A percentile compares a stretch with the other conserved stretches of the same genome.
phyloP scores from a whole-genome alignment of 2,797 vertebrate genomes.

The Gallinago nigripennis region DNA sequence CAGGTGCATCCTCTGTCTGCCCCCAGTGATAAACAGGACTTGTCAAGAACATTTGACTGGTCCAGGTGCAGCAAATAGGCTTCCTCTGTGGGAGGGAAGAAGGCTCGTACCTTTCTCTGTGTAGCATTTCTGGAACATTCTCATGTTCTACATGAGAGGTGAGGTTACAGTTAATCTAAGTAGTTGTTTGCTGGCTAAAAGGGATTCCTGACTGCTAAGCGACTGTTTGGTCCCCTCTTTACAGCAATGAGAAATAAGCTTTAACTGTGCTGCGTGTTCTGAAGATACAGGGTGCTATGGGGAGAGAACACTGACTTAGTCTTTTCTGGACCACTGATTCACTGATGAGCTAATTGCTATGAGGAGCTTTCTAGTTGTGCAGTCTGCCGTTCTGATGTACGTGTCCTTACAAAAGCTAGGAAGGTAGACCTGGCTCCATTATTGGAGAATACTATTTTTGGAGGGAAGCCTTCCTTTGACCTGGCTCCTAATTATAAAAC shows the following conservation, averaged over 20 bases:
- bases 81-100: not conserved
- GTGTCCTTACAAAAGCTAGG: not conserved
- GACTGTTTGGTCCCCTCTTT: not conserved
- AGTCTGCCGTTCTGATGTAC: not conserved
- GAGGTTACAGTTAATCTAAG: not conserved
- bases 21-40: not conserved
- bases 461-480: not conserved
- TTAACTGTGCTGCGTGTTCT: not conserved
- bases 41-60: not conserved
- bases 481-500: not conserved
- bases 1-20: constrained; percentile 57
- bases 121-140: not conserved
- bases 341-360: not conserved
- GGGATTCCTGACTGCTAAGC: not conserved
- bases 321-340: not conserved
- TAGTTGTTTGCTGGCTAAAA: not conserved
- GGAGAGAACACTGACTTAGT: not conserved
- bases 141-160: not conserved
- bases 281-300: not conserved
- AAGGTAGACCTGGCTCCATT: not conserved
- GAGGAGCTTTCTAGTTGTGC: not conserved
- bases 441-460: not conserved
- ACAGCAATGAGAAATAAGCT: not conserved
- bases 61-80: not conserved
- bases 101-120: fast-evolving